A percentile compares a stretch with the other conserved stretches of the same genome.
phyloP scores from a whole-genome alignment of 2,888 invertebrate species.

The Limenitis camilla region DNA sequence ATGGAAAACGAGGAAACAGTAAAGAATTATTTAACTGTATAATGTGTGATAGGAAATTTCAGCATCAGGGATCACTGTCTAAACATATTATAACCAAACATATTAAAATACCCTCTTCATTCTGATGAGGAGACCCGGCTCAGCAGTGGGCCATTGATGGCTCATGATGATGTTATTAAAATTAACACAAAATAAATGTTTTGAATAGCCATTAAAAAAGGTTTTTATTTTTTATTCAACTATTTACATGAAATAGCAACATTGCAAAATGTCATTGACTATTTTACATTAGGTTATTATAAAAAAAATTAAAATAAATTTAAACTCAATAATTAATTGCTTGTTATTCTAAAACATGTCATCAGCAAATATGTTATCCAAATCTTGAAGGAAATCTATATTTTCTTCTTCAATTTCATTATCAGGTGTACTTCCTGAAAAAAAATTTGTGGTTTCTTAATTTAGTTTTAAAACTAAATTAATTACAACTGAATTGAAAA shows the following conservation, averaged over 20 bases:
- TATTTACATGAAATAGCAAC: no score
- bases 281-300: no score
- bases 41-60: conserved; percentile 54
- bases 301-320: no score
- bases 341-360: conserved; percentile 30
- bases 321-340: not conserved
- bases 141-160: no score
- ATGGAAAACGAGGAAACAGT: conserved; percentile 2
- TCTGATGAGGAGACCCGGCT: no score
- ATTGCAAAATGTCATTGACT: no score
- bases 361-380: conserved; percentile 58
- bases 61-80: conserved; percentile 48
- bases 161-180: no score
- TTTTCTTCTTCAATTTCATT: conserved; percentile 27
- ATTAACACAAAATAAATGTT: conserved; percentile 17
- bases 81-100: conserved; percentile 59
- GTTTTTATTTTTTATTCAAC: not conserved
- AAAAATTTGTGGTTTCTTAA: conserved; percentile 22
- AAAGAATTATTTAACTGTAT: conserved; percentile 41
- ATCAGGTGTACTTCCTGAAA: conserved; percentile 38
- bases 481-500: no score
- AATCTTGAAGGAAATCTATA: conserved; percentile 45
- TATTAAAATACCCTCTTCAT: no score
- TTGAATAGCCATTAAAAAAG: conserved; percentile 1
- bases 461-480: not conserved